phyloP scores from a whole-genome alignment of 2,797 vertebrate species.

The Morus bassanus region DNA sequence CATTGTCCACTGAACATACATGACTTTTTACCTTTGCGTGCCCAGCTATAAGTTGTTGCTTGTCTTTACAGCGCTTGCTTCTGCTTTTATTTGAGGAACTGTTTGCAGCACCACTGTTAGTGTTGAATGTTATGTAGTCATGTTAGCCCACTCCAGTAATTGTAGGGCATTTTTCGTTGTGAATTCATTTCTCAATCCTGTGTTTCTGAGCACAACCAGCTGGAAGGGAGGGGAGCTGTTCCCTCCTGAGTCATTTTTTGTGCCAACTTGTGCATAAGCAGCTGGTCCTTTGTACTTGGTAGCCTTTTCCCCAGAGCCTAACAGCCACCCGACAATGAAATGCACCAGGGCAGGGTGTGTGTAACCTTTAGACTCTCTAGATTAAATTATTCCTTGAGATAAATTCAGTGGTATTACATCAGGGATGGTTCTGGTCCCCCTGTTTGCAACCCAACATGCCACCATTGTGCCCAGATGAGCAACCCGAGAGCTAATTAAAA shows the following conservation, averaged over 20 bases:
- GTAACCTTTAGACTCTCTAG: background rate
- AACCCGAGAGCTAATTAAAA: background rate
- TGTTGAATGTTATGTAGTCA: background rate
- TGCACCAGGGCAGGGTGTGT: background rate
- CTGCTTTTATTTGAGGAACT: background rate
- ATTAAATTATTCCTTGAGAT: background rate
- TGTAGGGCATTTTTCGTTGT: background rate
- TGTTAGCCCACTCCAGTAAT: background rate
- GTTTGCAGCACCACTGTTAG: background rate
- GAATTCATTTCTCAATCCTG: background rate
- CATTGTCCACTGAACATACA: background rate
- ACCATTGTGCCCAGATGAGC: background rate
- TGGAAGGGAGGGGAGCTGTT: conserved; percentile 19
- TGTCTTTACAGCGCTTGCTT: background rate
- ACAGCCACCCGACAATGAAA: background rate
- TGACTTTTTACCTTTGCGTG: background rate
- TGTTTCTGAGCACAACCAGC: conserved; percentile 16
- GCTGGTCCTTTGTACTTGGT: background rate
- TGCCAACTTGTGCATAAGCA: conserved; percentile 17
- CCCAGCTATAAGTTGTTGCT: background rate
- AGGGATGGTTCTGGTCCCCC: background rate
- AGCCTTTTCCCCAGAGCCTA: background rate
- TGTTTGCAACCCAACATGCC: background rate
- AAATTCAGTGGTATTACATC: background rate
- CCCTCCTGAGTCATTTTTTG: conserved; percentile 16